Evolutionary conservation across 1,140 invertebrate species (phyloP), one percentile per base, ranked within the genome.

Genomic region (Oryzaephilus surinamensis): DNA sequence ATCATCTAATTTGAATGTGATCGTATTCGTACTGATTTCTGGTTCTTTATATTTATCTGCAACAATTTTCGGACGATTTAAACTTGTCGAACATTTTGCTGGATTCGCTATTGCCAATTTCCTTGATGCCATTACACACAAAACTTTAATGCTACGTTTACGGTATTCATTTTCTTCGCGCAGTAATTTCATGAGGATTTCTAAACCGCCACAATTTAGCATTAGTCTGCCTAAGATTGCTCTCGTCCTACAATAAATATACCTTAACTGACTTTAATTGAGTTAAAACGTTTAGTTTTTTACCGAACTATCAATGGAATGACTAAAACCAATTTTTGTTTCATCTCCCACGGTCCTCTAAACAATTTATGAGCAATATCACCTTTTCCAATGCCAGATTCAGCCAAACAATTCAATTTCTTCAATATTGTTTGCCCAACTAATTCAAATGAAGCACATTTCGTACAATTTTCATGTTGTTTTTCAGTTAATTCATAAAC

Each of bases 1-100:
- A 46, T 82, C 77, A 33, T 82, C 78, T 11, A 81, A 45, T 26
- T 71, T 58, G 33, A 81, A 79, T 1, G 63, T 72, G 0, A 81
- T 71, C 19, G 67, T 55, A 35, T 68, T 63, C 14, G 60, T 52
- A n/a, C n/a, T n/a, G 17, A 51, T 45, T 2, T 53, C 32, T 14
- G 51, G 55, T 13, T 67, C 15, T 39, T 41, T 23, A 13, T 48
- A 48, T 16, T 45, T 30, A 15, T 41, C 36, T 4, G 30, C 32
- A 13, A 30, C 31, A 7, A 51, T 29, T 23, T 44, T 38, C 2
- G 15, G 31, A 3, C 29, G 19, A 19, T 40, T 30, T 28, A 34
- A 6, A n/a, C n/a, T n/a, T n/a, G n/a, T n/a, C n/a, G n/a, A n/a
- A n/a, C 64, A 64, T 38, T 60, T 52, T 16, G 60, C 60, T 43